phyloP scores from a whole-genome alignment of 2,113 vertebrate species.

The Ovibos moschatus region DNA sequence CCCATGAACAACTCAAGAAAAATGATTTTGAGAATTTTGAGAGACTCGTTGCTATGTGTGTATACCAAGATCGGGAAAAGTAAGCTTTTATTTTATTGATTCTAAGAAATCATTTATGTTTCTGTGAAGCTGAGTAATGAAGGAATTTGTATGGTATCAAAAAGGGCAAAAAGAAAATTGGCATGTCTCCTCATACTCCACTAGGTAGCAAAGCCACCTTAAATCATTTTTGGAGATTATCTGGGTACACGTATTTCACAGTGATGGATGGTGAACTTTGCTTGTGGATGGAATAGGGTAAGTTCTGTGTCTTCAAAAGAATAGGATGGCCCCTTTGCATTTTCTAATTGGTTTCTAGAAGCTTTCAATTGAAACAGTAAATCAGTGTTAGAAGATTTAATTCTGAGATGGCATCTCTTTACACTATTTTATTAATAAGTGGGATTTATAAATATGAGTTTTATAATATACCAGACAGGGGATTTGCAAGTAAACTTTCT shows the following conservation, averaged over 20 bases:
- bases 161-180: slow-evolving; percentile 3
- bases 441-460: slow-evolving; percentile 24
- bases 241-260: neutral
- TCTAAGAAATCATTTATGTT: slow-evolving; percentile 37
- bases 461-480: neutral
- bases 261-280: neutral
- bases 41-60: slow-evolving; percentile 78
- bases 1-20: slow-evolving; percentile 88
- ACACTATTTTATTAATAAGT: slow-evolving; percentile 34
- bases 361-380: slow-evolving; percentile 22
- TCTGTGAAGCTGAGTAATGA: slow-evolving; percentile 30
- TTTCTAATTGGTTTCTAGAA: slow-evolving; percentile 22
- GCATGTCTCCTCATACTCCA: neutral
- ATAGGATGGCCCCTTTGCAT: slow-evolving; percentile 3
- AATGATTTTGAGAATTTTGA: slow-evolving; percentile 86
- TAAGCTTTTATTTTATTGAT: slow-evolving; percentile 75
- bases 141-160: slow-evolving; percentile 20
- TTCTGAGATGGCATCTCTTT: neutral
- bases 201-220: neutral
- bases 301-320: slow-evolving; percentile 4
- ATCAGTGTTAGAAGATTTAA: slow-evolving; percentile 29
- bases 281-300: neutral
- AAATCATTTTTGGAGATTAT: slow-evolving; percentile 1
- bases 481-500: neutral
- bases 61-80: slow-evolving; percentile 85